phyloP scores from a whole-genome alignment of 1,140 invertebrate species.

The Dendrolimus kikuchii region DNA sequence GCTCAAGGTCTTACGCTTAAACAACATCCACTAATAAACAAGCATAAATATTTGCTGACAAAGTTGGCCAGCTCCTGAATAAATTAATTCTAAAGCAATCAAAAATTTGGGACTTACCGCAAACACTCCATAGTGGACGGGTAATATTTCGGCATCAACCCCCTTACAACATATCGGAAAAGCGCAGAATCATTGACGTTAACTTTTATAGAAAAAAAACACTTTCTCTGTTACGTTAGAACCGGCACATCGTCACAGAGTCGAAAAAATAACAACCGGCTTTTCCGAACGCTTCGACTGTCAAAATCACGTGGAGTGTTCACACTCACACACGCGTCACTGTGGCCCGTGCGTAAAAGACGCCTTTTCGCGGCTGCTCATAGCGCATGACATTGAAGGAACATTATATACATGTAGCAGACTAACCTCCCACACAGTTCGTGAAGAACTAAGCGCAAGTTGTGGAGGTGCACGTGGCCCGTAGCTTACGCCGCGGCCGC shows the following conservation, averaged over 20 bases:
- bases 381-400: constrained; percentile 54
- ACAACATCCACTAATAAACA: neutral
- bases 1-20: constrained; percentile 2
- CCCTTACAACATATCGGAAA: constrained; percentile 32
- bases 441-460: constrained; percentile 70
- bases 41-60: constrained; percentile 2
- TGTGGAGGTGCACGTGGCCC: constrained; percentile 62
- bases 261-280: constrained; percentile 36
- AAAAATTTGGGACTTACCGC: constrained; percentile 39
- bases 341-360: constrained; percentile 28
- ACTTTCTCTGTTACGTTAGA: constrained; percentile 30
- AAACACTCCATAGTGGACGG: constrained; percentile 32
- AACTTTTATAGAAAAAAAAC: constrained; percentile 34
- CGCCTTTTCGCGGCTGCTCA: constrained; percentile 44
- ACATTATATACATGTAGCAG: constrained; percentile 59
- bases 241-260: constrained; percentile 22
- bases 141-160: constrained; percentile 24
- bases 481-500: constrained; percentile 61
- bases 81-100: constrained; percentile 4
- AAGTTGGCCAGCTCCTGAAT: neutral
- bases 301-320: constrained; percentile 59
- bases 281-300: constrained; percentile 35
- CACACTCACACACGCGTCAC: constrained; percentile 29
- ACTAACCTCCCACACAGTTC: constrained; percentile 69
- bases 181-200: constrained; percentile 19